Percentiles rank a stretch among this genome's conserved stretches.
phyloP scores from a whole-genome alignment of 2,797 vertebrate genomes.

The Cyprinella venusta region DNA sequence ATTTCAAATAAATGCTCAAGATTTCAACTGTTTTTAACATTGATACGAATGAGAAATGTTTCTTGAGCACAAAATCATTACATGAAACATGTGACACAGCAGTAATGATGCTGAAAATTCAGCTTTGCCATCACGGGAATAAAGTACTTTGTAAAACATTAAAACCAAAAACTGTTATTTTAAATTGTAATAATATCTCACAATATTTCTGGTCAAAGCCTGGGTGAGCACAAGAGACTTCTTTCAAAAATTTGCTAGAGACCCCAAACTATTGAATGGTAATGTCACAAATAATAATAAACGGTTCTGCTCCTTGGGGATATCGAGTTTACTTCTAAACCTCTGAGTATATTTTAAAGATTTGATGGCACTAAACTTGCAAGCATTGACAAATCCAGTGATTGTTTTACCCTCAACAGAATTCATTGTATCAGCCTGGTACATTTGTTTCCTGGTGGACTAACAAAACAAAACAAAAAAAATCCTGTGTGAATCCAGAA shows the following conservation, averaged over 20 bases:
- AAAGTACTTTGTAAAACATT: background rate
- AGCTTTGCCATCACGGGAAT: background rate
- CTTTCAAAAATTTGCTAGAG: too few species aligned
- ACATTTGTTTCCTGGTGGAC: background rate
- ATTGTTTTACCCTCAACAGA: constrained; percentile 1
- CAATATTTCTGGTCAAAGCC: background rate
- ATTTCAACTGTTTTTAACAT: background rate
- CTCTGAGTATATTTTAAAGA: background rate
- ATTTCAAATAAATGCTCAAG: background rate
- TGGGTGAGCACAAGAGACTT: background rate
- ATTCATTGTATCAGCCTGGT: constrained; percentile 10
- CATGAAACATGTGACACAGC: too few species aligned
- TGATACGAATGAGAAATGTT: background rate
- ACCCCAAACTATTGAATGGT: background rate
- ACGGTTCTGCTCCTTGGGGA: background rate
- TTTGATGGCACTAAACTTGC: background rate
- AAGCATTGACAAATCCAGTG: background rate
- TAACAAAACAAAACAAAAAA: background rate
- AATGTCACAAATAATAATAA: background rate
- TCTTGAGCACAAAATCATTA: background rate
- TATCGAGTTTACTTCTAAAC: background rate
- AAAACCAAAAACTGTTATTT: background rate
- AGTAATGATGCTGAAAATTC: background rate
- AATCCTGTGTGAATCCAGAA: constrained; percentile 23
- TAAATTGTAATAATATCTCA: background rate